Evolutionary conservation across 2,888 invertebrate genomes (phyloP).

Genomic region (Drosophila falleni): DNA sequence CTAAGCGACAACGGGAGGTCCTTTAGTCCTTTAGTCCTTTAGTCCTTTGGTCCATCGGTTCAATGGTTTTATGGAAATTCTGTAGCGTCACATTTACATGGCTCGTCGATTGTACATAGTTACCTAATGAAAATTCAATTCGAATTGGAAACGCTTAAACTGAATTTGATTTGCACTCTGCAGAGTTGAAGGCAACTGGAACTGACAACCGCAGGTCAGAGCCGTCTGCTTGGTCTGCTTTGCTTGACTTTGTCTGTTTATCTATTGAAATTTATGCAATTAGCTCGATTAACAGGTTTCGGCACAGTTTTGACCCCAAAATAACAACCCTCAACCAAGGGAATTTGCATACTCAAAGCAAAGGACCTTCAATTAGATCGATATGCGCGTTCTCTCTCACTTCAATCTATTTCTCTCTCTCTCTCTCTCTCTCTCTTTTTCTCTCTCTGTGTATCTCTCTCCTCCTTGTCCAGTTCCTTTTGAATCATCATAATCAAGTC

Average conservation of each 20-base stretch:
- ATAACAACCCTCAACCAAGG: conserved; percentile 15
- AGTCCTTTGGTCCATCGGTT: not conserved
- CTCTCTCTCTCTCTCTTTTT: no score
- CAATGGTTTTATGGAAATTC: conserved; percentile 28
- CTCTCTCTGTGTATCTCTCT: not conserved
- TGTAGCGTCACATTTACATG: conserved; percentile 7
- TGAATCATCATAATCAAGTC: conserved; percentile 37
- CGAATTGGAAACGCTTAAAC: conserved; percentile 63
- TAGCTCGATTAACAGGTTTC: conserved; percentile 80
- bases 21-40: not conserved
- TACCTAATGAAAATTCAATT: conserved; percentile 68
- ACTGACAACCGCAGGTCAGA: conserved; percentile 35
- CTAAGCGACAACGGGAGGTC: conserved; percentile 32
- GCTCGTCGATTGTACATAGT: conserved; percentile 11
- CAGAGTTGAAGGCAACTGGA: conserved; percentile 46
- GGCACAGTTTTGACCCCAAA: conserved; percentile 16
- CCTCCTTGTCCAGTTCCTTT: not conserved
- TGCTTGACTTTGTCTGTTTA: conserved; percentile 26
- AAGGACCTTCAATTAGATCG: conserved; percentile 51
- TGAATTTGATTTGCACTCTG: conserved; percentile 69
- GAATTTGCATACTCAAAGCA: conserved; percentile 52
- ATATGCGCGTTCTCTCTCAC: conserved; percentile 40
- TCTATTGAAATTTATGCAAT: conserved; percentile 79
- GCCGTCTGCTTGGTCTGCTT: not conserved
- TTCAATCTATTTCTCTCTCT: not conserved